Conservation (phyloP, 2,888 invertebrate species). For the Pachydiplax longipennis region DNA sequence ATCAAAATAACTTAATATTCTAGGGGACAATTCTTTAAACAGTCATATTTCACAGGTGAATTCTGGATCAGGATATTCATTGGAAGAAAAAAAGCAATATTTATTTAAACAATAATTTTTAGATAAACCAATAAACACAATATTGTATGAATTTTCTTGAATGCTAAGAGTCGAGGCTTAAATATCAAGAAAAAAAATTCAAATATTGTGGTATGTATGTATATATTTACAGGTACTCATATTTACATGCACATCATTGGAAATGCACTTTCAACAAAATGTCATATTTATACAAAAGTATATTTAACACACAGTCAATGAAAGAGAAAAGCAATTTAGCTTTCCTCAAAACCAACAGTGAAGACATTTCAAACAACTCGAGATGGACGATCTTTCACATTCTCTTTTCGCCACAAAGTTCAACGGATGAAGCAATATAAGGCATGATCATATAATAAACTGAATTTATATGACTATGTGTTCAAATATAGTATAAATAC, state of each 20-base stretch:
- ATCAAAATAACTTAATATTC: no score
- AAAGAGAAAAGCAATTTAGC: background rate
- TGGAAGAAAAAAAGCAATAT: no score
- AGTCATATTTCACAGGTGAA: no score
- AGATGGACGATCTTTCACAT: background rate
- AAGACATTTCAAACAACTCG: background rate
- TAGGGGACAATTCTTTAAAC: no score
- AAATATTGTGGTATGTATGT: background rate
- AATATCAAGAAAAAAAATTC: background rate
- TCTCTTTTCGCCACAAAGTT: background rate
- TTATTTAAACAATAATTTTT: background rate
- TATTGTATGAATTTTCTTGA: background rate
- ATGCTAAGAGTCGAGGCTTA: background rate
- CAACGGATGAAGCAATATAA: background rate
- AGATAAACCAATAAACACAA: background rate
- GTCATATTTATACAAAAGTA: slow-evolving; percentile 25
- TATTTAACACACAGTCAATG: slow-evolving; percentile 39
- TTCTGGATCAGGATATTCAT: no score
- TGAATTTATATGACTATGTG: slow-evolving; percentile 32
- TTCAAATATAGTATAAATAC: slow-evolving; percentile 30
- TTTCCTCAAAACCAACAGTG: slow-evolving; percentile 9
- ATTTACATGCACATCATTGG: slow-evolving; percentile 25
- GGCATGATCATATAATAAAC: background rate
- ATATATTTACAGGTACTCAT: slow-evolving; percentile 37
- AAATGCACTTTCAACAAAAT: slow-evolving; percentile 13